These are phyloP conservation scores for Cyrtodaria siliqua DNA, from an alignment of 2,888 invertebrate species.

Conservation along the genomic window DNA sequence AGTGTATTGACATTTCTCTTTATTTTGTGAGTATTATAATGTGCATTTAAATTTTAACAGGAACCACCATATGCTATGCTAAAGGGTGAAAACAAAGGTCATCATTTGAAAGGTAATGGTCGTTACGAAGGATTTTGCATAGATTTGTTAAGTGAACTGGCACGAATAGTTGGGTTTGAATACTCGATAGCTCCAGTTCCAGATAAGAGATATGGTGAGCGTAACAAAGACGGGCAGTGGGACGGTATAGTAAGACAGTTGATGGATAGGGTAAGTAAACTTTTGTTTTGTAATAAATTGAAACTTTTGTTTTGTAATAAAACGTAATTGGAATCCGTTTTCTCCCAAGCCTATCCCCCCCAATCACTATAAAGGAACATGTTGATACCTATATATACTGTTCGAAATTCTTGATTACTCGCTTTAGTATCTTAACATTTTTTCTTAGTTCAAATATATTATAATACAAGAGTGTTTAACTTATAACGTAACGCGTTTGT, in stretches of 20 bases:
- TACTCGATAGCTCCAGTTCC: constrained; percentile 88
- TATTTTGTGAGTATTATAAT: too few species aligned
- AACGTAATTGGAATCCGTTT: too few species aligned
- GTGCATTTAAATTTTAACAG: too few species aligned
- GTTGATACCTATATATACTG: too few species aligned
- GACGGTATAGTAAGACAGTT: constrained; percentile 88
- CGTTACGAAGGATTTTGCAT: constrained; percentile 90
- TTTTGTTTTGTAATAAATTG: neutral
- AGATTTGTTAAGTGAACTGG: constrained; percentile 93
- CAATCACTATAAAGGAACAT: too few species aligned
- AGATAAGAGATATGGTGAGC: constrained; percentile 85
- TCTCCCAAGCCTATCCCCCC: too few species aligned
- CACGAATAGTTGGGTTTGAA: constrained; percentile 92
- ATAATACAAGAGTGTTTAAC: too few species aligned
- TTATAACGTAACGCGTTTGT: too few species aligned
- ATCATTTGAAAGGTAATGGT: constrained; percentile 90
- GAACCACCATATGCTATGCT: constrained; percentile 86
- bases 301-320: neutral
- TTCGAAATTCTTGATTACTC: too few species aligned
- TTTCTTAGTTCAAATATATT: too few species aligned
- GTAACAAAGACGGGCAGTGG: constrained; percentile 86
- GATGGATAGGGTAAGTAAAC: constrained; percentile 84
- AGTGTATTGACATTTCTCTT: too few species aligned
- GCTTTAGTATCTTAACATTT: too few species aligned
- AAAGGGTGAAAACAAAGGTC: constrained; percentile 39